Percentiles rank a stretch among this genome's conserved stretches.
Evolutionary conservation across 2,888 invertebrate species (phyloP).

Genomic region (Pollenia griseotomentosa): DNA sequence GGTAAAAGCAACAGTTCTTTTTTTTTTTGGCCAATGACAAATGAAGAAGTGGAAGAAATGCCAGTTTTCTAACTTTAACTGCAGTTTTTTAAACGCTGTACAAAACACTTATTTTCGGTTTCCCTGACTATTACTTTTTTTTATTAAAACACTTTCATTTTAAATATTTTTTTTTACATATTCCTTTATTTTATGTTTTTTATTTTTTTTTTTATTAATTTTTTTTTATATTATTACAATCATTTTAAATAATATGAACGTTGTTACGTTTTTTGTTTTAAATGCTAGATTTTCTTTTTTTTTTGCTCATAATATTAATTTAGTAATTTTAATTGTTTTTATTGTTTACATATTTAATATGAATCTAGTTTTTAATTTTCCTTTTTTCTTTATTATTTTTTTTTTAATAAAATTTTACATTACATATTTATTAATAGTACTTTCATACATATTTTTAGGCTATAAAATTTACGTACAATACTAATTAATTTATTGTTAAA

Average conservation of each 20-base stretch:
- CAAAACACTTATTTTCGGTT: not conserved
- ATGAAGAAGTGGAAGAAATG: too few species aligned
- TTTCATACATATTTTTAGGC: slow-evolving; percentile 56
- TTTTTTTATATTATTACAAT: slow-evolving; percentile 70
- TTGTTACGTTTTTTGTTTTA: slow-evolving; percentile 57
- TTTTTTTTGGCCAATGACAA: too few species aligned
- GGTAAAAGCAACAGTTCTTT: too few species aligned
- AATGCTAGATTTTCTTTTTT: slow-evolving; percentile 61
- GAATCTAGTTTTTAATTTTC: slow-evolving; percentile 53
- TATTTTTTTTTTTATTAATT: slow-evolving; percentile 42
- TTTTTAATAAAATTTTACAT: slow-evolving; percentile 68
- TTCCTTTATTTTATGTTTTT: slow-evolving; percentile 70
- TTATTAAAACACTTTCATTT: slow-evolving; percentile 9
- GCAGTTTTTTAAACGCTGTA: too few species aligned
- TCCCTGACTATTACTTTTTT: not conserved
- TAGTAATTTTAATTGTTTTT: slow-evolving; percentile 46
- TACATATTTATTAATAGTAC: slow-evolving; percentile 26
- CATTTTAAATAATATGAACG: slow-evolving; percentile 74
- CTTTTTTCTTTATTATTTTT: slow-evolving; percentile 34
- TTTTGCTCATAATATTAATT: slow-evolving; percentile 56
- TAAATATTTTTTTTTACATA: slow-evolving; percentile 68
- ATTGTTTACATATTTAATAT: slow-evolving; percentile 64
- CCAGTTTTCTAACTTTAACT: too few species aligned
- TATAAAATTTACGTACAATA: slow-evolving; percentile 64
- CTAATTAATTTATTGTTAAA: slow-evolving; percentile 28